Conservation (phyloP, 1,140 invertebrate species). For the Medauroidea extradentata region DNA sequence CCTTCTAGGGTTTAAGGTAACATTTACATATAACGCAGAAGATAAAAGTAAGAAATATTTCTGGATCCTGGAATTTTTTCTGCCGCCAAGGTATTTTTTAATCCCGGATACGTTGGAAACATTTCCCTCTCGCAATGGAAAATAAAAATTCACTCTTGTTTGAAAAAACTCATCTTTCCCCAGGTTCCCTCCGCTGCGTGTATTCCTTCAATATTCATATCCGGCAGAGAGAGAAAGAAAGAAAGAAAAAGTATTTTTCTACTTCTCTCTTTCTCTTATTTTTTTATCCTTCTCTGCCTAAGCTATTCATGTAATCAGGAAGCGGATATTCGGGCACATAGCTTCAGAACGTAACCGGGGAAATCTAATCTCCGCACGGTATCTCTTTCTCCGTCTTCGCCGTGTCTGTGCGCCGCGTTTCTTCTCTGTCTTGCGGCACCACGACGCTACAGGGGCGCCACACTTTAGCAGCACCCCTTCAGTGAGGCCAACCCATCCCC, state of each 20-base stretch:
- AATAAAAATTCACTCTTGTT: background rate
- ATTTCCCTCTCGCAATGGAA: background rate
- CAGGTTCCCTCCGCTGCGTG: conserved; percentile 1
- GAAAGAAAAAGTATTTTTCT: background rate
- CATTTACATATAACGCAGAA: too few relatives aligned
- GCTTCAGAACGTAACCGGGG: background rate
- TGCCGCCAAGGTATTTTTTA: too few relatives aligned
- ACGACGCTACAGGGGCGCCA: too few relatives aligned
- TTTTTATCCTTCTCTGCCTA: background rate
- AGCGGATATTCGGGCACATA: conserved; percentile 1
- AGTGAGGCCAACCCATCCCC: too few relatives aligned
- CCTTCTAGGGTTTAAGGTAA: too few relatives aligned
- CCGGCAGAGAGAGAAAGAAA: background rate
- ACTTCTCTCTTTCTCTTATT: background rate
- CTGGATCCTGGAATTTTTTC: too few relatives aligned
- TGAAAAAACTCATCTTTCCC: background rate
- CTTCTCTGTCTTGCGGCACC: too few relatives aligned
- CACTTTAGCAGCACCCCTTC: too few relatives aligned
- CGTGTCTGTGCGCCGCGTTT: too few relatives aligned
- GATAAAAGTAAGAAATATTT: too few relatives aligned
- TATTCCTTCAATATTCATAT: conserved; percentile 5
- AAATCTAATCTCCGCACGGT: conserved; percentile 3
- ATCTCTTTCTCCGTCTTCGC: too few relatives aligned
- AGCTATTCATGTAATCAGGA: conserved; percentile 8
- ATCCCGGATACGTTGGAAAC: too few relatives aligned